phyloP scores from a whole-genome alignment of 2,797 vertebrate genomes.

The Paramormyrops hopkinsi region DNA sequence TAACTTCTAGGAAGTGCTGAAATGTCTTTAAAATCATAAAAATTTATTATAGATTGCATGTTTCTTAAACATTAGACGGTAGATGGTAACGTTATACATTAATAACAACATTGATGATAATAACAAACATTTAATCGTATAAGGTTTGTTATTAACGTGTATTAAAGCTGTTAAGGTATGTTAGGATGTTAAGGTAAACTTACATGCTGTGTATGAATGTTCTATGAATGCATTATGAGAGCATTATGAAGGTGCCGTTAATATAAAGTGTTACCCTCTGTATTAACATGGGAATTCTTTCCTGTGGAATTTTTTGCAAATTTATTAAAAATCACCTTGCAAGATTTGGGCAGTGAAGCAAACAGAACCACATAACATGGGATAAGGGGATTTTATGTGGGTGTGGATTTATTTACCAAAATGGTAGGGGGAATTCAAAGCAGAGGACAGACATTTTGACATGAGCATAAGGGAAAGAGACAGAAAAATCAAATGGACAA shows the following conservation, averaged over 20 bases:
- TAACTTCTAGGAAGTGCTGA: background rate
- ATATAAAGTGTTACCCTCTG: background rate
- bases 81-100: background rate
- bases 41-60: background rate
- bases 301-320: background rate
- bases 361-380: background rate
- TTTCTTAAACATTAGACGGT: background rate
- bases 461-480: background rate
- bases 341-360: background rate
- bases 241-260: background rate
- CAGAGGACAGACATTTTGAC: background rate
- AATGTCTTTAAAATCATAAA: background rate
- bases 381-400: constrained; percentile 1
- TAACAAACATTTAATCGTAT: background rate
- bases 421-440: background rate
- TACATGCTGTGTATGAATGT: background rate
- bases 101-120: background rate
- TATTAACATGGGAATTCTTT: background rate
- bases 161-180: background rate
- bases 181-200: background rate
- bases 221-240: background rate
- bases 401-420: background rate
- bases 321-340: background rate
- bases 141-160: background rate
- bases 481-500: background rate